phyloP scores from a whole-genome alignment of 2,797 vertebrate species.

The Anabacerthia variegaticeps region DNA sequence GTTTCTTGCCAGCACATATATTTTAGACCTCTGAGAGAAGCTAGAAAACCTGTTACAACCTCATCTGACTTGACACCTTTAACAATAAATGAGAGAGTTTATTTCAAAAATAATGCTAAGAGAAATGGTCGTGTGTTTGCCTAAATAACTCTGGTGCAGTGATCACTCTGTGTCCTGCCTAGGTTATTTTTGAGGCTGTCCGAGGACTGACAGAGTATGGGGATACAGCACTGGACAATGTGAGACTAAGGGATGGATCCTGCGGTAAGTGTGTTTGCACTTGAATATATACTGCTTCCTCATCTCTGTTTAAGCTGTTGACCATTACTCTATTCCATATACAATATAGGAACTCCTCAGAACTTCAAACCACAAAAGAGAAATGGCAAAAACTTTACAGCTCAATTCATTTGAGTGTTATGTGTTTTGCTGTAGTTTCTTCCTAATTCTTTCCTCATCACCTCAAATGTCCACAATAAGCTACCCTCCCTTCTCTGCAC shows the following conservation, averaged over 20 bases:
- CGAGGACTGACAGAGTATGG: slow-evolving; percentile 64
- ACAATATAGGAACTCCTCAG: background rate
- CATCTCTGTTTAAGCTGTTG: background rate
- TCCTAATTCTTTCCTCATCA: background rate
- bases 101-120: background rate
- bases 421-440: background rate
- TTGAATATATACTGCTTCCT: background rate
- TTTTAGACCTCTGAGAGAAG: background rate
- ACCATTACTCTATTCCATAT: background rate
- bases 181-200: slow-evolving; percentile 79
- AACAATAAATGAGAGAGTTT: background rate
- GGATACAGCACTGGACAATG: slow-evolving; percentile 72
- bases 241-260: slow-evolving; percentile 75
- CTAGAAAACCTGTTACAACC: background rate
- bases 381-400: background rate
- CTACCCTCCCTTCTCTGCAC: background rate
- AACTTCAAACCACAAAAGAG: background rate
- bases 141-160: background rate
- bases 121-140: background rate
- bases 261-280: slow-evolving; percentile 72
- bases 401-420: background rate
- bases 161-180: background rate
- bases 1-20: background rate
- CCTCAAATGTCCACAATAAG: background rate
- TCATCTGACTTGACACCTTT: background rate